Conservation (phyloP, 2,797 vertebrate species). For the Cetoscarus ocellatus region DNA sequence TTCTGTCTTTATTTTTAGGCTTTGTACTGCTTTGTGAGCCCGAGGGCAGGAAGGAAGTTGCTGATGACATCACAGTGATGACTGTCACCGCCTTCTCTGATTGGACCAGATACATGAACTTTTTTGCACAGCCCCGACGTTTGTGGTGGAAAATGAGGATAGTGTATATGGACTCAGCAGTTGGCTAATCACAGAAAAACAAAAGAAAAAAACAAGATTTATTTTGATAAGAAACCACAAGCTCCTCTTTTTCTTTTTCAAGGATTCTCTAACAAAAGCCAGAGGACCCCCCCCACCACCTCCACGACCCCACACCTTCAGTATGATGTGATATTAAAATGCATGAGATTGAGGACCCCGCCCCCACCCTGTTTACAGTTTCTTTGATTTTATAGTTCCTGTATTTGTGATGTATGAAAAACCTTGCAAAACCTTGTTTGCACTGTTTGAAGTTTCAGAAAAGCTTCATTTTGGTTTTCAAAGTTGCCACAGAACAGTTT, state of each 20-base stretch:
- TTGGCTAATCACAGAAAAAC: constrained; percentile 83
- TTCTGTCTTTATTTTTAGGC: constrained; percentile 43
- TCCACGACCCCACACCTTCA: constrained; percentile 23
- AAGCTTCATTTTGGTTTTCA: constrained; percentile 88
- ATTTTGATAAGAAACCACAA: constrained; percentile 94
- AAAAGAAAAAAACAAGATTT: constrained; percentile 89
- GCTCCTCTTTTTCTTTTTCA: constrained; percentile 86
- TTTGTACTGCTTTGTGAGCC: constrained; percentile 53
- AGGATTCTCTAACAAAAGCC: constrained; percentile 89
- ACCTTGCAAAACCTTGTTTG: constrained; percentile 87
- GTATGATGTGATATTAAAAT: constrained; percentile 85
- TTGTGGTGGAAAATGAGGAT: constrained; percentile 94
- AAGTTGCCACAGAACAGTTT: constrained; percentile 87
- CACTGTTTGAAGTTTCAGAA: constrained; percentile 89
- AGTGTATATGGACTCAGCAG: constrained; percentile 89
- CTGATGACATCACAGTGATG: constrained; percentile 76
- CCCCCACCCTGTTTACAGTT: constrained; percentile 62
- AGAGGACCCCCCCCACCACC: constrained; percentile 50
- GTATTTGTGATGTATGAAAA: constrained; percentile 82
- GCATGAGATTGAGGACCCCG: constrained; percentile 89
- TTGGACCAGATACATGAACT: constrained; percentile 96
- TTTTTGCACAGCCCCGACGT: constrained; percentile 96
- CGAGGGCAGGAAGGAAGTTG: constrained; percentile 68
- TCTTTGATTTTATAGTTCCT: constrained; percentile 77
- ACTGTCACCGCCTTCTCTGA: constrained; percentile 93